Base-by-base conservation (phyloP, 2,888 invertebrate genomes). In the Hyalella azteca region DNA sequence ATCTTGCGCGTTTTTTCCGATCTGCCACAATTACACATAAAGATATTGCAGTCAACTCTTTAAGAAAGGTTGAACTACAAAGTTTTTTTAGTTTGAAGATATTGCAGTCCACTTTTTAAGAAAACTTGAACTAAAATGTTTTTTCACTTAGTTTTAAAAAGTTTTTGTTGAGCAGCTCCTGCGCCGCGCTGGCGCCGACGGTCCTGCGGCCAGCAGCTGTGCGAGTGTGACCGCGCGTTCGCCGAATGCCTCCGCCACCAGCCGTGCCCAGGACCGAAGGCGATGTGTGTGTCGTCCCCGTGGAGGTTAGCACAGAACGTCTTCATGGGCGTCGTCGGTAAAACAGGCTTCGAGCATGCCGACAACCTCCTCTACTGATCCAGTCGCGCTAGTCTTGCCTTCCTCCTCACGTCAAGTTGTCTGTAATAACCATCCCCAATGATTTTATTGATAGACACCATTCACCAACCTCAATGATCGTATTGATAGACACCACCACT, bases 141-240 rank as follows among this genome's bases (percentile, higher is more conserved):
- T n/a, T n/a, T n/a, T n/a, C n/a, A n/a, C n/a, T n/a, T n/a, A n/a
- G n/a, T n/a, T n/a, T n/a, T n/a, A n/a, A n/a, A n/a, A n/a, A n/a
- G n/a, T n/a, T n/a, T 54, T n/a, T 32, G 15, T 19, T 66, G 66
- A 4, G 36, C 66, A 66, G 66, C 66, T 0, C 66, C 66, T 29
- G 81, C 79, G 22, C 78, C 76, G n/a, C 26, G 48, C 2, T 80
- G 82, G 22, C 73, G 60, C 0, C 77, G 66, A 15, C 90, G 91
- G 75, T 91, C 93, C 0, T 95, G 95, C 86, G 92, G 94, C 0
- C 92, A 92, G 9, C 90, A 93, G 49, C 90, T 96, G 32, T 96
- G 96, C 87, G 93, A 95, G 87, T 96, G 95, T 86, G 95, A 96
- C 87, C 89, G 93, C 81, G 89, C 90, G 77, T 91, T 96, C 81